phyloP scores from a whole-genome alignment of 2,888 invertebrate genomes.

The Epiblema foenella region DNA sequence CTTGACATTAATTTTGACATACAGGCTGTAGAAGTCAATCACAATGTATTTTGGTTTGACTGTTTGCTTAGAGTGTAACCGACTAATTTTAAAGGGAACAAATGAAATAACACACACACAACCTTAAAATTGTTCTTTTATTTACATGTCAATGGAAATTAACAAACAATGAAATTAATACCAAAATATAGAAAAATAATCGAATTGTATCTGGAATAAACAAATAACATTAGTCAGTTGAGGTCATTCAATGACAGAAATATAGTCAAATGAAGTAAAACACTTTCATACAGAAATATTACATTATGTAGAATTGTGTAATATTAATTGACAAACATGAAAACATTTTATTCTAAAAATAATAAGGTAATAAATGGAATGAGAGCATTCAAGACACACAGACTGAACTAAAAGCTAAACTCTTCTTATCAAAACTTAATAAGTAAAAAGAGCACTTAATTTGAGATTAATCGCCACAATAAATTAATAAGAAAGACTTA shows the following conservation, averaged over 20 bases:
- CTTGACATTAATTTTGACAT: too few relatives aligned
- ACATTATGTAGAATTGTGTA: constrained; percentile 38
- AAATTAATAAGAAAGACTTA: constrained; percentile 40
- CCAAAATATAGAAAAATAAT: constrained; percentile 44
- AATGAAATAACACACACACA: not conserved
- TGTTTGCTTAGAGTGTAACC: too few relatives aligned
- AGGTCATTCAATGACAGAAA: constrained; percentile 8
- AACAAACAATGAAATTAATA: constrained; percentile 44
- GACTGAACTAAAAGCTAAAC: constrained; percentile 42
- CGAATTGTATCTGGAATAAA: constrained; percentile 29
- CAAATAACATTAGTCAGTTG: constrained; percentile 1
- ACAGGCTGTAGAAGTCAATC: too few relatives aligned
- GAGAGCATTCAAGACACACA: constrained; percentile 45
- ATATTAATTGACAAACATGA: constrained; percentile 49
- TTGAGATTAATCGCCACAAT: constrained; percentile 37
- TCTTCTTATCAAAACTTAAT: constrained; percentile 43
- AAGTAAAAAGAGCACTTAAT: constrained; percentile 49
- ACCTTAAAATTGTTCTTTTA: constrained; percentile 61
- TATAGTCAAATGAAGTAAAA: constrained; percentile 4
- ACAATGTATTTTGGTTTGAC: too few relatives aligned
- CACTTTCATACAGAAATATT: constrained; percentile 14
- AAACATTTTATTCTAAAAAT: constrained; percentile 39
- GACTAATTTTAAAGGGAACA: not conserved
- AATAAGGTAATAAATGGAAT: constrained; percentile 48
- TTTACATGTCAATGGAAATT: constrained; percentile 61